Conservation (phyloP, 2,888 invertebrate genomes). For the Sphecodes monilicornis region DNA sequence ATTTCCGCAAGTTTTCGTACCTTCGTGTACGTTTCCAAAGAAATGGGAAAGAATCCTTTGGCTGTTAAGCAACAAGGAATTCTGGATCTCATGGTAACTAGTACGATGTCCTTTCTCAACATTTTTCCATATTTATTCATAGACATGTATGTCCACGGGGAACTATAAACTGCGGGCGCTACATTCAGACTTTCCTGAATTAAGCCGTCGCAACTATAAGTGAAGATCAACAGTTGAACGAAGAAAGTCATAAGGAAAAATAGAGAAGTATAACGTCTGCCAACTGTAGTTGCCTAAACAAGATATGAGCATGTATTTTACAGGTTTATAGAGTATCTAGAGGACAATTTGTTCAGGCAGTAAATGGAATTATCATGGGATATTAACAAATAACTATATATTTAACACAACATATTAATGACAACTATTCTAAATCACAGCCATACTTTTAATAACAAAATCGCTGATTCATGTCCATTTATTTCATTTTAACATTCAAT, state of each 20-base stretch:
- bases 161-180: not conserved
- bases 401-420: too few relatives aligned
- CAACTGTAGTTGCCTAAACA: not conserved
- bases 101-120: not conserved
- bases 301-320: not conserved
- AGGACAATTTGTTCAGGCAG: too few relatives aligned
- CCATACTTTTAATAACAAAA: too few relatives aligned
- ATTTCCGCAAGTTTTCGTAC: not conserved
- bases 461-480: too few relatives aligned
- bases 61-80: constrained; percentile 57
- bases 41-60: constrained; percentile 52
- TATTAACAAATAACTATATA: too few relatives aligned
- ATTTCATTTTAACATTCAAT: too few relatives aligned
- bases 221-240: constrained; percentile 23
- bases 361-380: too few relatives aligned
- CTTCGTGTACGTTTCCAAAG: constrained; percentile 38
- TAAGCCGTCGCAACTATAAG: constrained; percentile 26
- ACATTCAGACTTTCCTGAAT: constrained; percentile 2
- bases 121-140: constrained; percentile 8
- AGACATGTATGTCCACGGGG: not conserved
- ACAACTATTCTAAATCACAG: too few relatives aligned
- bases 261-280: constrained; percentile 5
- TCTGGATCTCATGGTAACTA: constrained; percentile 22
- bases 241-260: not conserved
- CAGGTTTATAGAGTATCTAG: too few relatives aligned